A percentile compares a stretch with the other conserved stretches of the same genome.
Conservation (phyloP, 1,140 invertebrate genomes). For the Drosophila varians region DNA sequence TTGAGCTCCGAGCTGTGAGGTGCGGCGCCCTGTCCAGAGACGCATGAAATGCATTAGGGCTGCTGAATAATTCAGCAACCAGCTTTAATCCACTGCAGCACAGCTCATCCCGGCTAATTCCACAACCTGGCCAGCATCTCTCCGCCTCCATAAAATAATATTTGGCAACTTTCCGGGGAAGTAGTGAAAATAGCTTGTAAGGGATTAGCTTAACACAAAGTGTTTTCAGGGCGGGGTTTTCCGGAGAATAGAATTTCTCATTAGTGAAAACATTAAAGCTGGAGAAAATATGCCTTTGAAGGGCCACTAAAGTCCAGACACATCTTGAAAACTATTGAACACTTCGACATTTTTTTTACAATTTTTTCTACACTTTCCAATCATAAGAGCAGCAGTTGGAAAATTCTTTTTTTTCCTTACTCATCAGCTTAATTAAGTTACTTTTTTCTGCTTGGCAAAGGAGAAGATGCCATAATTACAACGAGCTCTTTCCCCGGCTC, state of each 20-base stretch:
- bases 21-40: constrained; percentile 36
- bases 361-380: constrained; percentile 1
- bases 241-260: not conserved
- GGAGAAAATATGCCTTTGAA: too few species aligned
- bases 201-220: constrained; percentile 52
- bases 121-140: constrained; percentile 19
- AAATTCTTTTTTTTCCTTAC: constrained; percentile 33
- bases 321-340: not conserved
- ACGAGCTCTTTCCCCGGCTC: not conserved
- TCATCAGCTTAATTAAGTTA: constrained; percentile 62
- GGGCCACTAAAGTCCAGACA: not conserved
- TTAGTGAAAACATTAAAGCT: not conserved
- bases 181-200: constrained; percentile 36
- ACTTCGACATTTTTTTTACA: not conserved
- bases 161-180: not conserved
- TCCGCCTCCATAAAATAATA: constrained; percentile 15
- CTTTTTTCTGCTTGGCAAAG: constrained; percentile 20
- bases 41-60: constrained; percentile 75
- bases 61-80: constrained; percentile 64
- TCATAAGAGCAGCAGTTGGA: constrained; percentile 1
- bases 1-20: constrained; percentile 10
- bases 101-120: constrained; percentile 49
- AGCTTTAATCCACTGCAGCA: constrained; percentile 34
- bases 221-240: constrained; percentile 18
- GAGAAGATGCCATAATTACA: constrained; percentile 58